Evolutionary conservation across 2,113 vertebrate genomes (phyloP), one percentile per base, ranked within the genome.

Genomic region (Neofelis nebulosa): DNA sequence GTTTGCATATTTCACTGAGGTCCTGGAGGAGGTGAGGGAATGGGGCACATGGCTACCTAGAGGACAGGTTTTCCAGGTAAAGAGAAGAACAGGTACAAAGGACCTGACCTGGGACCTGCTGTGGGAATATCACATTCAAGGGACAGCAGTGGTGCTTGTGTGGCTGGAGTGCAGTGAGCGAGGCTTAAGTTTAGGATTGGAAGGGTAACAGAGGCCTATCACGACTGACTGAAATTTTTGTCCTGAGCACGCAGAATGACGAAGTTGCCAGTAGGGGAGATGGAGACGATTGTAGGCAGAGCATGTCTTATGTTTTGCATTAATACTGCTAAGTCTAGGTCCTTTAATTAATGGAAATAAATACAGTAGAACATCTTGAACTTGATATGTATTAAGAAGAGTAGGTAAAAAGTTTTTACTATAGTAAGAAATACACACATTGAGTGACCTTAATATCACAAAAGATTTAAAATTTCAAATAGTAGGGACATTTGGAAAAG

Each of bases 401-500:
- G 1, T 45, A 79, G 33, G 27, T 93, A 38, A 74, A 83, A 31
- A 3, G 31, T 73, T 74, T 68, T 91, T 85, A 61, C 25, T 79
- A 31, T 38, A 66, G 27, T 68, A 73, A 84, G 45, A 81, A 89
- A 50, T 81, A 18, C 38, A 91, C 36, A 73, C 18, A 71, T 12
- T 65, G 36, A 79, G 8, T 95, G 48, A 95, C 90, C 88, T 74
- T 73, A 16, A 16, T 83, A 63, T 83, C 38, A 80, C 21, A 84
- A 69, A 78, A 94, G 4, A 86, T 45, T 89, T 87, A 50, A 96
- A 96, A 76, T 74, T 41, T 89, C 38, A 97, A 95, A 74, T 89
- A 21, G 63, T n/a, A 33, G 66, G 66, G 13, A 78, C 38, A 63
- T 93, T 82, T 57, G n/a, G 25, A 50, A 81, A 89, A 91, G 48